Evolutionary conservation across 2,888 invertebrate genomes (phyloP), one percentile per base, ranked within the genome.

Genomic region (Coremacera marginata): DNA sequence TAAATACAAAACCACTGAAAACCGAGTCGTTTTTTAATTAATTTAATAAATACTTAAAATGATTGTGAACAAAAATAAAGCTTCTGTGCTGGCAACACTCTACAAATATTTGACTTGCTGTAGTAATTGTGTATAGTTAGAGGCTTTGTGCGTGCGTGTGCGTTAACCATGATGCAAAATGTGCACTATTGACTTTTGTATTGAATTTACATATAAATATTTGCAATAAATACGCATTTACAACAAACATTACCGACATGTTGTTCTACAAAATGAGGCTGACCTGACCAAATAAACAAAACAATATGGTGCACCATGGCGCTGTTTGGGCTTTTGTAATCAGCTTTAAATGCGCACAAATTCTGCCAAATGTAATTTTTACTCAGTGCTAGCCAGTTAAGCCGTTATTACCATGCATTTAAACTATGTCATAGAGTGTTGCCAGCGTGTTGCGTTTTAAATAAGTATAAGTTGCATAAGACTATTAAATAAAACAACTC

Each of bases 161-260:
- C 11, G 14, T 62, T 49, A 16, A 37, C 37, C 25, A 49, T 14
- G 67, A 27, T 44, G 44, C 44, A 44, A 44, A 44, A 11, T 44
- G 44, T 19, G 22, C 49, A n/a, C 44, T 37, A 37, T 67, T 67
- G 67, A 37, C 22, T 67, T 67, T 34, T 34, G 63, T 65, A 65
- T 65, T 34, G 63, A 16, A 65, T 65, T 49, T n/a, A 11, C 8
- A 67, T 67, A 44, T 49, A 34, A 67, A 44, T 67, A 67, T 67
- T 67, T 67, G 44, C 51, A 51, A 68, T 68, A 68, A 68, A 68
- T 68, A 16, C n/a, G n/a, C 19, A 57, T 22, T 9, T 57, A 57
- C 57, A 3, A 57, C 57, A 19, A 57, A 25, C 25, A 57, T 25
- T 19, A 57, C 19, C 57, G 14, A 19, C 5, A 9, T 9, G 57